Evolutionary conservation across 2,888 invertebrate genomes (phyloP).

Genomic region (Tachina fera): DNA sequence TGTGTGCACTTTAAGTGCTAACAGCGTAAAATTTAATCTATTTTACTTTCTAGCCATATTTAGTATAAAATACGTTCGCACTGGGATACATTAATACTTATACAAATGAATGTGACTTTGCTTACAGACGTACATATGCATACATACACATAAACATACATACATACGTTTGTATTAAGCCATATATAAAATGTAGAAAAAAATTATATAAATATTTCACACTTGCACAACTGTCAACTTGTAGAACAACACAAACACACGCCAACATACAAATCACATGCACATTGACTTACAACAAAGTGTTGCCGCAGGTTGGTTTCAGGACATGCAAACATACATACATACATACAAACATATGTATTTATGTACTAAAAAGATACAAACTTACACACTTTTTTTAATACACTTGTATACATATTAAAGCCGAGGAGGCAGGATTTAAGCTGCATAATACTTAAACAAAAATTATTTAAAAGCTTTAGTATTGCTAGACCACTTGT

Average conservation of each 20-base stretch:
- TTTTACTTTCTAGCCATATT: conserved; percentile 69
- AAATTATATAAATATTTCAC: conserved; percentile 48
- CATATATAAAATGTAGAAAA: not conserved
- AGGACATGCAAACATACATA: conserved; percentile 41
- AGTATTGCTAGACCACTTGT: conserved; percentile 70
- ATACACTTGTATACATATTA: not conserved
- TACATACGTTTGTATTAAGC: conserved; percentile 1
- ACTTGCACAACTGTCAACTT: conserved; percentile 61
- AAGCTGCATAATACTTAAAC: conserved; percentile 35
- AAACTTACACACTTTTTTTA: not conserved
- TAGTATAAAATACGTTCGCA: conserved; percentile 68
- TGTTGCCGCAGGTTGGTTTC: conserved; percentile 69
- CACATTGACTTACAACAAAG: conserved; percentile 65
- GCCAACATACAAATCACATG: conserved; percentile 23
- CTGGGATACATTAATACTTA: conserved; percentile 67
- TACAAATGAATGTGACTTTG: conserved; percentile 34
- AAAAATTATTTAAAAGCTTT: conserved; percentile 66
- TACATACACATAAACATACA: too few relatives aligned
- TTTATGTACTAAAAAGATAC: not conserved
- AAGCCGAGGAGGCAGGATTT: conserved; percentile 37
- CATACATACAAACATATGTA: not conserved
- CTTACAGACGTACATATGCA: conserved; percentile 1
- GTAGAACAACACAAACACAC: conserved; percentile 15
- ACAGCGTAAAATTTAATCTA: conserved; percentile 70
- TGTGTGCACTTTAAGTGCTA: conserved; percentile 57